phyloP scores from a whole-genome alignment of 23 tunicate species.

The Trididemnum clinides region DNA sequence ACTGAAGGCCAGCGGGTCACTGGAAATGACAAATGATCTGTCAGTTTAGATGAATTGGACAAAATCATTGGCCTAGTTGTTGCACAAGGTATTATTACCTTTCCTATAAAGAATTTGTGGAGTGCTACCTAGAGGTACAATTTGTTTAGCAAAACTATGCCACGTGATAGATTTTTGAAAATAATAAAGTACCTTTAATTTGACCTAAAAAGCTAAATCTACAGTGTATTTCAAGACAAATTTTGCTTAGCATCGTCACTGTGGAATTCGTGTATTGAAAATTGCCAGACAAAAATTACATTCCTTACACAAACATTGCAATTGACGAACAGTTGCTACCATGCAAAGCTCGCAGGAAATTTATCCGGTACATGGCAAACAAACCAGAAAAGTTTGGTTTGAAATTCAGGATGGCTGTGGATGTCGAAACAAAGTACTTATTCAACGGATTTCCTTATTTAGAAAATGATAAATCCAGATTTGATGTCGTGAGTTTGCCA shows the following conservation, averaged over 20 bases:
- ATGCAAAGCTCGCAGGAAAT: background rate
- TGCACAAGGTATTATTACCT: no score
- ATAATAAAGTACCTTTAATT: no score
- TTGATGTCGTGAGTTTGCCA: background rate
- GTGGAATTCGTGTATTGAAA: background rate
- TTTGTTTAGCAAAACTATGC: no score
- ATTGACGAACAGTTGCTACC: constrained; percentile 17
- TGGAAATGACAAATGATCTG: no score
- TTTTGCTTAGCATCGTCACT: constrained; percentile 7
- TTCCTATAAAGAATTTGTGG: no score
- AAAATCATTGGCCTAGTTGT: no score
- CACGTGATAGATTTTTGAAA: no score
- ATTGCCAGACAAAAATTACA: background rate
- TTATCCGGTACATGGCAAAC: background rate
- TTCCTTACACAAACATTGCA: background rate
- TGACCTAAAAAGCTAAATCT: no score
- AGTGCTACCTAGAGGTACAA: no score
- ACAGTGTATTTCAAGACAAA: no score
- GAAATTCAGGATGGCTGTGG: constrained; percentile 14
- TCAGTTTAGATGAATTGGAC: no score
- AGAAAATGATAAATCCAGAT: constrained; percentile 6
- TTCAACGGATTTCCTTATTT: constrained; percentile 23
- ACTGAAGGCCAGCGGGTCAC: no score
- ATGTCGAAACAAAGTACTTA: constrained; percentile 8
- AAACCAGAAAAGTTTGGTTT: constrained; percentile 1